Evolutionary conservation across 2,888 invertebrate genomes (phyloP).

Genomic region (Ectemnius continuus): DNA sequence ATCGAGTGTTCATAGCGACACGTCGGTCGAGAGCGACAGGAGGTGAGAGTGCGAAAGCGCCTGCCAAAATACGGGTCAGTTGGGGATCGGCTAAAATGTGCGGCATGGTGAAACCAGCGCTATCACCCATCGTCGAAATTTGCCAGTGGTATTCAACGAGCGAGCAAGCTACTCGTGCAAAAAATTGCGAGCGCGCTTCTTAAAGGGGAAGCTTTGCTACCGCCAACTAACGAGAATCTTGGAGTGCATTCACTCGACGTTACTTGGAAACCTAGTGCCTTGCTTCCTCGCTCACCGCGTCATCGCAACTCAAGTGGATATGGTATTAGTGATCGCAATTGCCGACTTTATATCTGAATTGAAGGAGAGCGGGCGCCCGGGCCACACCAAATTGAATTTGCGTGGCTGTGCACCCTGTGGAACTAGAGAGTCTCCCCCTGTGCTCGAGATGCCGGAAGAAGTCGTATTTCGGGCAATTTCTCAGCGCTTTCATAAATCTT

Average conservation of each 20-base stretch:
- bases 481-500: slow-evolving; percentile 30
- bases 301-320: no score
- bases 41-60: slow-evolving; percentile 2
- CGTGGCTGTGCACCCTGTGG: no score
- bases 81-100: slow-evolving; percentile 27
- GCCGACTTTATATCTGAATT: no score
- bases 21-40: no score
- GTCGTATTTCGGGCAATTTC: slow-evolving; percentile 13
- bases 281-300: no score
- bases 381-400: no score
- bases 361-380: no score
- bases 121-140: slow-evolving; percentile 25
- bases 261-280: no score
- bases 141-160: slow-evolving; percentile 11
- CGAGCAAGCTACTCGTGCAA: slow-evolving; percentile 32
- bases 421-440: neutral
- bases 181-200: slow-evolving; percentile 34
- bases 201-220: slow-evolving; percentile 47
- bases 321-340: no score
- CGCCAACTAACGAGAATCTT: no score
- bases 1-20: no score
- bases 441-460: neutral
- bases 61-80: slow-evolving; percentile 27
- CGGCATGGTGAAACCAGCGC: neutral
- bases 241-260: no score